Evolutionary conservation across 2,888 invertebrate species (phyloP), one percentile per base, ranked within the genome.

Genomic region (Podabrus alpinus): DNA sequence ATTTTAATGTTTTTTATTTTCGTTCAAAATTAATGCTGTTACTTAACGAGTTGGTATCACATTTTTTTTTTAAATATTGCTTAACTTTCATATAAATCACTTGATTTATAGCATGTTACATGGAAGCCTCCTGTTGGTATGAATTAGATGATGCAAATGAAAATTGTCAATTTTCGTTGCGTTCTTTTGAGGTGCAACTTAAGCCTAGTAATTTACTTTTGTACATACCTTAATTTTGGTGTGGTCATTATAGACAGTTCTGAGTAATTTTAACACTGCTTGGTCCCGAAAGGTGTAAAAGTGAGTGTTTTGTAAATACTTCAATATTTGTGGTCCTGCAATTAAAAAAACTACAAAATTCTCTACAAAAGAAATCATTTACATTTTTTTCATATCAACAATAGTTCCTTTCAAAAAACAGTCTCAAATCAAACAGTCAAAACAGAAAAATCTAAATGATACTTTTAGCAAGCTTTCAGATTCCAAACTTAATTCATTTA

Each of bases 141-240:
- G 17, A 64, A 64, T 64, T 64, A 19, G 62, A 61, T 61, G 61
- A 64, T 64, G 15, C 62, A 64, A 64, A 64, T 64, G 21, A 64
- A 64, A n/a, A 64, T 21, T 11, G n/a, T 64, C 21, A 19, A n/a
- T 64, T 64, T 19, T 19, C 17, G n/a, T 16, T 64, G n/a, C 11
- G 13, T 19, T 64, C 21, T 64, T 64, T 64, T 64, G 17, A n/a
- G 21, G 62, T 64, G 13, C 7, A 45, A 45, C n/a, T n/a, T 19
- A 3, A 64, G 62, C 21, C n/a, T 5, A n/a, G 9, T 64, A 15
- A 64, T 1, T 15, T 25, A 25, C 11, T 17, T 13, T 62, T 17
- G 11, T 17, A n/a, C 7, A 0, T 45, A 45, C 11, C n/a, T 3
- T 29, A 13, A 29, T 29, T 29, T 29, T 29, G 29, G n/a, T 45